phyloP scores from a whole-genome alignment of 2,888 invertebrate species.

The Drosophila mercatorum region DNA sequence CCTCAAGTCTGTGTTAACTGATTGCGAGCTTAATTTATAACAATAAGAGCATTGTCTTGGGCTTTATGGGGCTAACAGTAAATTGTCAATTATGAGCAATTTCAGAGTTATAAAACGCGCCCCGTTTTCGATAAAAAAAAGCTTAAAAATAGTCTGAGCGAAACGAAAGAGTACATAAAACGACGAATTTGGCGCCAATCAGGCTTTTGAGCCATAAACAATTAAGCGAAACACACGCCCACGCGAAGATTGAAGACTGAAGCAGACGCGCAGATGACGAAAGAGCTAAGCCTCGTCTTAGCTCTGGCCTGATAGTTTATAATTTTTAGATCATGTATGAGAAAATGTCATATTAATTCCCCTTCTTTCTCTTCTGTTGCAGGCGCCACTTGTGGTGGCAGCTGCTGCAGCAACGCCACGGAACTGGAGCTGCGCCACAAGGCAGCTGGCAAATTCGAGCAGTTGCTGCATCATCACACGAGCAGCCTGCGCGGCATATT shows the following conservation, averaged over 20 bases:
- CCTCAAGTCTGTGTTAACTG: background rate
- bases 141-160: slow-evolving; percentile 46
- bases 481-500: slow-evolving; percentile 91
- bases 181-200: slow-evolving; percentile 40
- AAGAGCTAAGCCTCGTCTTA: slow-evolving; percentile 2
- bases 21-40: background rate
- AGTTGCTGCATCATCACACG: slow-evolving; percentile 89
- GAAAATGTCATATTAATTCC: background rate
- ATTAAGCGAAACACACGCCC: slow-evolving; percentile 55
- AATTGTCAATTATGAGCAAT: slow-evolving; percentile 71
- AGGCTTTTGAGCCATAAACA: slow-evolving; percentile 60
- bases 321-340: background rate
- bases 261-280: slow-evolving; percentile 21
- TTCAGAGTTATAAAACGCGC: slow-evolving; percentile 73
- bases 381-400: slow-evolving; percentile 84
- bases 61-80: slow-evolving; percentile 15
- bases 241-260: slow-evolving; percentile 51
- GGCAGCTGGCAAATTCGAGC: slow-evolving; percentile 87
- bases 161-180: slow-evolving; percentile 18
- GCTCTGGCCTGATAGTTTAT: background rate
- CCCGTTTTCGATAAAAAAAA: slow-evolving; percentile 41
- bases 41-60: background rate
- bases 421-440: slow-evolving; percentile 83
- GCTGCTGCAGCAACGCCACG: slow-evolving; percentile 83
- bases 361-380: slow-evolving; percentile 36